Percentiles rank a stretch among this genome's conserved stretches.
Conservation (phyloP, 2,888 invertebrate genomes). For the Flabesymbios commensalis region DNA sequence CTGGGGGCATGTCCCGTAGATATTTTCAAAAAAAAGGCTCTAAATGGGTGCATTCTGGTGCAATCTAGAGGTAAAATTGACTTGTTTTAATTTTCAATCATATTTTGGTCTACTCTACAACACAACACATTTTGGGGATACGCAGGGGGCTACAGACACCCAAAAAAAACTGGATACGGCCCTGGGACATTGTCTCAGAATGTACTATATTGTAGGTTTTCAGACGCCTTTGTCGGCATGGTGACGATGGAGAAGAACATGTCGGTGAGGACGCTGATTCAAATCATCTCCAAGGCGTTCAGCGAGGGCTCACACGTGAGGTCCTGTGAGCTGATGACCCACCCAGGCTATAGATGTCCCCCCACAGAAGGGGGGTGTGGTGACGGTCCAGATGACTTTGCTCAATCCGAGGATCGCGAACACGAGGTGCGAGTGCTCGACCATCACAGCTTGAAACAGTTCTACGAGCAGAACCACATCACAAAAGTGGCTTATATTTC, state of each 20-base stretch:
- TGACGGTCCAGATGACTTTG: slow-evolving; percentile 53
- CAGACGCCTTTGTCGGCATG: slow-evolving; percentile 51
- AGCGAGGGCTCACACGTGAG: background rate
- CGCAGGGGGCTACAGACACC: too few species aligned
- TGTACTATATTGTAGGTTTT: too few species aligned
- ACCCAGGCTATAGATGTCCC: slow-evolving; percentile 54
- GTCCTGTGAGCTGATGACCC: slow-evolving; percentile 55
- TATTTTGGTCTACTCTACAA: too few species aligned
- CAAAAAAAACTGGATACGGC: too few species aligned
- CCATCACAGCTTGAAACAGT: background rate
- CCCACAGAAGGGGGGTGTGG: slow-evolving; percentile 44
- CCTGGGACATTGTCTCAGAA: too few species aligned
- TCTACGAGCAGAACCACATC: background rate
- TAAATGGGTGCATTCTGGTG: too few species aligned
- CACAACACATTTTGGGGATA: too few species aligned
- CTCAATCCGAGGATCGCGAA: slow-evolving; percentile 44
- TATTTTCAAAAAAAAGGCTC: too few species aligned
- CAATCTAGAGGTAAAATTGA: too few species aligned
- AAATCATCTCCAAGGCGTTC: slow-evolving; percentile 25
- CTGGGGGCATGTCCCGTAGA: too few species aligned
- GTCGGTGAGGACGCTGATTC: slow-evolving; percentile 37
- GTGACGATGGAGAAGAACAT: slow-evolving; percentile 48
- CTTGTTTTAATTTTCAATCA: too few species aligned
- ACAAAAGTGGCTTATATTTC: too few species aligned
- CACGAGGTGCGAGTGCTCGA: slow-evolving; percentile 47